These are phyloP conservation scores for Wiebesia pumilae DNA, from an alignment of 1,140 invertebrate species.

Conservation along the genomic window DNA sequence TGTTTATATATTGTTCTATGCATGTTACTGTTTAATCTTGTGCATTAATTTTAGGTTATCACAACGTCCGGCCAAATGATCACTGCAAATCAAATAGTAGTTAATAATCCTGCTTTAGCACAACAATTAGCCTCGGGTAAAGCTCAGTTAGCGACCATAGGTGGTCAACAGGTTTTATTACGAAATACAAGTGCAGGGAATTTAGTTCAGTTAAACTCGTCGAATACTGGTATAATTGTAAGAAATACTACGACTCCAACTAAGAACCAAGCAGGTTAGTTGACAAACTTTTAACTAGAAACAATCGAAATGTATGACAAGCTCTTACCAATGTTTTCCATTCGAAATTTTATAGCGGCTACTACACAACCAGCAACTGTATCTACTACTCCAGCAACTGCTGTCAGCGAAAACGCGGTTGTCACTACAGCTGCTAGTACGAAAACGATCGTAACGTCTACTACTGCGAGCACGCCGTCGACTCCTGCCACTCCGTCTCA, in stretches of 20 bases:
- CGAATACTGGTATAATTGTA: slow-evolving; percentile 69
- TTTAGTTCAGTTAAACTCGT: slow-evolving; percentile 74
- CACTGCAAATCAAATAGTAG: slow-evolving; percentile 80
- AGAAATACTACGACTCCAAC: slow-evolving; percentile 64
- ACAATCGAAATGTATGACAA: background rate
- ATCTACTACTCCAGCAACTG: slow-evolving; percentile 58
- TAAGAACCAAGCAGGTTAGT: slow-evolving; percentile 64
- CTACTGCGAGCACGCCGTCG: background rate
- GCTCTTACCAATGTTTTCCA: background rate
- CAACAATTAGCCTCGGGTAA: slow-evolving; percentile 87
- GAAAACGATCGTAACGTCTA: slow-evolving; percentile 34
- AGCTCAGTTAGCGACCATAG: slow-evolving; percentile 87
- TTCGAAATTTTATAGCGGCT: background rate
- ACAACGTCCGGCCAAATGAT: slow-evolving; percentile 68
- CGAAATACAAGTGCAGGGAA: slow-evolving; percentile 81
- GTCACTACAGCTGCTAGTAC: slow-evolving; percentile 48
- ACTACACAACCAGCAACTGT: slow-evolving; percentile 53
- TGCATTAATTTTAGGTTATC: slow-evolving; percentile 70
- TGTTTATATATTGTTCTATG: no score
- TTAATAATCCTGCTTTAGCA: slow-evolving; percentile 83
- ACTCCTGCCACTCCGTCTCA: slow-evolving; percentile 43
- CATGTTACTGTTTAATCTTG: background rate
- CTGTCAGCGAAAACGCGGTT: slow-evolving; percentile 13
- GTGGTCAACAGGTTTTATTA: slow-evolving; percentile 88
- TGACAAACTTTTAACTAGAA: background rate